Evolutionary conservation across 2,888 invertebrate genomes (phyloP).

Genomic region (Dryadula phaetusa): DNA sequence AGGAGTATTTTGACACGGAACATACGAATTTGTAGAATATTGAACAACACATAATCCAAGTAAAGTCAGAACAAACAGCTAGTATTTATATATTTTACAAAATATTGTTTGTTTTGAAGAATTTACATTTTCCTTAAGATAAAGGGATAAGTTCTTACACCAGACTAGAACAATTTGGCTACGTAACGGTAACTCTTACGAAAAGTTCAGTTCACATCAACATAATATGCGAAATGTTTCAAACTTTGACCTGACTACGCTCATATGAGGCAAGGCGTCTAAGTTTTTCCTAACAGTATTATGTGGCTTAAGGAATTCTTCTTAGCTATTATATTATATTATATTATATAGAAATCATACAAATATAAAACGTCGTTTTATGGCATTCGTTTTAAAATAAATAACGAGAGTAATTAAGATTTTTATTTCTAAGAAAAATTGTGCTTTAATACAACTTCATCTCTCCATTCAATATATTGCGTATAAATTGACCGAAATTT

Average conservation of each 20-base stretch:
- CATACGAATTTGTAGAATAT: neutral
- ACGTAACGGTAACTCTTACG: conserved; percentile 19
- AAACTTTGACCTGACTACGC: conserved; percentile 25
- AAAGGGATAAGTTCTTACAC: conserved; percentile 24
- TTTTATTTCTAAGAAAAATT: no score
- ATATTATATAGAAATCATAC: neutral
- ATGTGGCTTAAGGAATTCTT: conserved; percentile 11
- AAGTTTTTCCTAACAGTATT: conserved; percentile 16
- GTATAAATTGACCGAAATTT: no score
- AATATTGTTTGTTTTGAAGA: conserved; percentile 16
- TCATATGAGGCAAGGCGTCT: conserved; percentile 19
- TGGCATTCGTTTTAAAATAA: no score
- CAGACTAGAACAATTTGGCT: conserved; percentile 30
- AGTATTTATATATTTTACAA: conserved; percentile 4
- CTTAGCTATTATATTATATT: neutral
- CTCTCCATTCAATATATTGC: no score
- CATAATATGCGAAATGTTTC: conserved; percentile 24
- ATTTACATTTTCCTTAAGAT: conserved; percentile 26
- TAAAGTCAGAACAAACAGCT: neutral
- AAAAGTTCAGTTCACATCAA: conserved; percentile 32
- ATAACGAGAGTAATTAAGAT: no score
- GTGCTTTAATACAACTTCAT: no score
- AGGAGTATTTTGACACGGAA: no score
- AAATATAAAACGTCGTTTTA: neutral
- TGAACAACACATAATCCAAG: neutral